Evolutionary conservation across 2,797 vertebrate genomes (phyloP), one percentile per base, ranked within the genome.

Genomic region (Gila robusta): DNA sequence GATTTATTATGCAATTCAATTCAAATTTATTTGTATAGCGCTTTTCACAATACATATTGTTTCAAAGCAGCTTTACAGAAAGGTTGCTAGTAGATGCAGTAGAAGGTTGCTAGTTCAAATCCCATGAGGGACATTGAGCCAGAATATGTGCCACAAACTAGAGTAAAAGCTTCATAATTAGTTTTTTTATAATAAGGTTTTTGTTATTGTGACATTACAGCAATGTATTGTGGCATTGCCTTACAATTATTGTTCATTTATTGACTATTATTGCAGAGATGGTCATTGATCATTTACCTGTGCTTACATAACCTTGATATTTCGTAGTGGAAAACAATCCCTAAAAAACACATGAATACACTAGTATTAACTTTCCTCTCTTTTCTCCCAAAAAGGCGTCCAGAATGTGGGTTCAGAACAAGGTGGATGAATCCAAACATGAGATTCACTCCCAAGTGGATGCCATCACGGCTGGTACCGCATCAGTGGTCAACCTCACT

Each of bases 371-470:
- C 54, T 71, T 90, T 76, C 91, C 49, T 59, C 87, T 90, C 85
- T 56, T 35, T 90, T 87, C 78, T 91, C 76, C 26, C 91, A 88
- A 86, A 91, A 92, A 99, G 98, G 98, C 98, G 3, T 99, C 98
- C 82, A 96, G 98, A 91, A 97, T 99, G 82, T 99, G 98, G 98
- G 97, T 99, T 93, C 98, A 98, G 95, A 99, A 99, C 95, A 99
- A 99, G 94, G 98, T 99, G 86, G 98, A 99, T 87, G 98, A 99
- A 93, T 99, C 98, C 87, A 99, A 99, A 93, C 98, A 99, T 41
- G 98, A 99, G 95, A 99, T 99, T 92, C 98, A 99, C 94, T 99
- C 98, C 88, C 98, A 99, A 93, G 98, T 99, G 10, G 98, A 99
- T 89, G 98, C 98, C 86, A 99, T 99, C 93, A 99, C 98, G 1